Conservation (phyloP, 2,888 invertebrate genomes). For the Eledone cirrhosa region DNA sequence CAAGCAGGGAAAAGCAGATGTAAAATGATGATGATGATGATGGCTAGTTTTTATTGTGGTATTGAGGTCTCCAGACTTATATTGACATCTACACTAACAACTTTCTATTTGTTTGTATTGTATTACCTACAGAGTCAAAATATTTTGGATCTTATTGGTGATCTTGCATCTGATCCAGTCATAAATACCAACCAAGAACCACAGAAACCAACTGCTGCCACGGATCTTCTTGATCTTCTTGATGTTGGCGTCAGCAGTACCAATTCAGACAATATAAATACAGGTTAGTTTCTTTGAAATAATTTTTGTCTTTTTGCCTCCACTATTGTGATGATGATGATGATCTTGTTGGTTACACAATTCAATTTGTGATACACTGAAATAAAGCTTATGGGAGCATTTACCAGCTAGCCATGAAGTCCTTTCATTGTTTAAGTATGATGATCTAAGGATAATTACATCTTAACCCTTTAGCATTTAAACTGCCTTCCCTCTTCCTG, state of each 20-base stretch:
- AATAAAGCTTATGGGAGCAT: conserved; percentile 32
- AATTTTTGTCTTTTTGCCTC: not conserved
- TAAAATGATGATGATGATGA: too few species aligned
- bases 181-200: conserved; percentile 70
- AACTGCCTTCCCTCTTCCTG: too few species aligned
- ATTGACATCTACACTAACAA: too few species aligned
- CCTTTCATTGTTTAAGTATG: too few species aligned
- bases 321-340: too few species aligned
- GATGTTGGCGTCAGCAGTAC: conserved; percentile 66
- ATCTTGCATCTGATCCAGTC: conserved; percentile 45
- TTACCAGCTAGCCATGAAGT: conserved; percentile 33
- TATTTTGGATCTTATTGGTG: conserved; percentile 85
- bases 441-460: too few species aligned
- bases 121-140: conserved; percentile 58
- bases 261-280: conserved; percentile 24
- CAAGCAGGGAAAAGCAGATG: too few species aligned
- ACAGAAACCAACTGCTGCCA: conserved; percentile 43
- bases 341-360: too few species aligned
- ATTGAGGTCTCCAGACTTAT: too few species aligned
- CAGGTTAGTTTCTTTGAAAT: conserved; percentile 7
- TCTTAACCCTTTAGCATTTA: too few species aligned
- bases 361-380: too few species aligned
- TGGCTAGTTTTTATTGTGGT: too few species aligned
- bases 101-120: not conserved
- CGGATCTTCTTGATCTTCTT: conserved; percentile 88